A percentile compares a stretch with the other conserved stretches of the same genome.
phyloP scores from a whole-genome alignment of 1,140 invertebrate genomes.

The Notospermus geniculatus region DNA sequence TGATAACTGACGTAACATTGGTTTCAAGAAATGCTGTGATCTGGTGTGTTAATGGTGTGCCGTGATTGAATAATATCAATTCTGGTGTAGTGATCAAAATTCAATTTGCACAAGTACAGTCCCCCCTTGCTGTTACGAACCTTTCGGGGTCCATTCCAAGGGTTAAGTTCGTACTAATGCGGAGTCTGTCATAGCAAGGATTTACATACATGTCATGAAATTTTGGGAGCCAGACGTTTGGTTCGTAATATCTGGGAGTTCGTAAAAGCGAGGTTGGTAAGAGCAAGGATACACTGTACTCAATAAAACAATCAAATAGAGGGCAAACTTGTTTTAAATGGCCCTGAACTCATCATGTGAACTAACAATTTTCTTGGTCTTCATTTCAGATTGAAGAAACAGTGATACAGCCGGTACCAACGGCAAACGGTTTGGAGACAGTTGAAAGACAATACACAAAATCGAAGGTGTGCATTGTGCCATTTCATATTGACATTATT shows the following conservation, averaged over 20 bases:
- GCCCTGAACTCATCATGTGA: background rate
- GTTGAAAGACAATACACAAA: constrained; percentile 11
- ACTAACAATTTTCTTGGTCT: background rate
- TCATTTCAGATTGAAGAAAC: background rate
- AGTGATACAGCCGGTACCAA: constrained; percentile 12
- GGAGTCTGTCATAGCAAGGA: too few species aligned
- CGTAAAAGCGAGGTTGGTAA: background rate
- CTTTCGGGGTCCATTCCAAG: too few species aligned
- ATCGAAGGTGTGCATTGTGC: constrained; percentile 20
- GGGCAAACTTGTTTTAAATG: background rate
- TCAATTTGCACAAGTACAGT: background rate
- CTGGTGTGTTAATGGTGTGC: background rate
- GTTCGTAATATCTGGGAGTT: too few species aligned
- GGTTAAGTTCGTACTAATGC: too few species aligned
- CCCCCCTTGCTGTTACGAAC: too few species aligned
- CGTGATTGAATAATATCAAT: background rate
- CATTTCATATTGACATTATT: constrained; percentile 72
- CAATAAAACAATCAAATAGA: background rate
- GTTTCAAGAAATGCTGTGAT: background rate
- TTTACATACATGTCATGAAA: too few species aligned
- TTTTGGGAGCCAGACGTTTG: too few species aligned
- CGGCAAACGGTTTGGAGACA: constrained; percentile 12
- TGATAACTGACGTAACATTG: too few species aligned
- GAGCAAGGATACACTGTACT: background rate
- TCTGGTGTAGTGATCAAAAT: background rate